A percentile compares a stretch with the other conserved stretches of the same genome.
These are phyloP conservation scores for Axea sp. DNA, from an alignment of 2,888 invertebrate genomes.

Conservation along the genomic window DNA sequence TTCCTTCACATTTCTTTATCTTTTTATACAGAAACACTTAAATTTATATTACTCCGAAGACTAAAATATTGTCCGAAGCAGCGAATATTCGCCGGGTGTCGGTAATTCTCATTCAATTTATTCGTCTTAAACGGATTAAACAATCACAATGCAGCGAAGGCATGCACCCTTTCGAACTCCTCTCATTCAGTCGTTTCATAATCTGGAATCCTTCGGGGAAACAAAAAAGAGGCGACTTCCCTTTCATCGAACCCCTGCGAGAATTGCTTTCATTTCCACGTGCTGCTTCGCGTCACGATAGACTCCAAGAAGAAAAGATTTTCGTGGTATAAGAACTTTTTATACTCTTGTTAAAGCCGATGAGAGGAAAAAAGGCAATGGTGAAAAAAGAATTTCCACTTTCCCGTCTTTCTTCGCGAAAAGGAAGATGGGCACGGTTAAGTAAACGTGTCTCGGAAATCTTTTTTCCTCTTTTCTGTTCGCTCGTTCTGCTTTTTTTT, in stretches of 20 bases:
- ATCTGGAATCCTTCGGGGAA: constrained; percentile 24
- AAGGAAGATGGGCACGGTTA: constrained; percentile 45
- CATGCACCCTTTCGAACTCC: constrained; percentile 2
- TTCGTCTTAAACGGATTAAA: constrained; percentile 49
- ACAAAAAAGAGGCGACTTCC: constrained; percentile 7
- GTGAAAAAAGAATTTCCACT: constrained; percentile 33
- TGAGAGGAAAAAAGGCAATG: constrained; percentile 23
- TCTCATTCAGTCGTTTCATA: constrained; percentile 39
- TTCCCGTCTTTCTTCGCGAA: constrained; percentile 34
- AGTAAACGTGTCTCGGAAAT: constrained; percentile 60
- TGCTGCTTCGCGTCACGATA: constrained; percentile 44
- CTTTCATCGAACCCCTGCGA: constrained; percentile 40
- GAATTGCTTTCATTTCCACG: constrained; percentile 55
- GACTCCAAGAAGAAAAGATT: constrained; percentile 57
- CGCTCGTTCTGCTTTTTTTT: constrained; percentile 11
- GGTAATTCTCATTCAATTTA: constrained; percentile 43
- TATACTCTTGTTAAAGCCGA: constrained; percentile 57
- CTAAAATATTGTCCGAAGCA: constrained; percentile 25
- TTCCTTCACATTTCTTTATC: background rate
- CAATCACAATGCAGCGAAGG: constrained; percentile 34
- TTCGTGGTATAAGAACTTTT: constrained; percentile 59
- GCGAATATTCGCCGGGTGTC: constrained; percentile 7
- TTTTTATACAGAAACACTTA: constrained; percentile 31
- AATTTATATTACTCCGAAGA: constrained; percentile 26
- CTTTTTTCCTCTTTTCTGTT: constrained; percentile 21